Conservation (phyloP, 2,113 vertebrate species). For the Mustelus asterias region DNA sequence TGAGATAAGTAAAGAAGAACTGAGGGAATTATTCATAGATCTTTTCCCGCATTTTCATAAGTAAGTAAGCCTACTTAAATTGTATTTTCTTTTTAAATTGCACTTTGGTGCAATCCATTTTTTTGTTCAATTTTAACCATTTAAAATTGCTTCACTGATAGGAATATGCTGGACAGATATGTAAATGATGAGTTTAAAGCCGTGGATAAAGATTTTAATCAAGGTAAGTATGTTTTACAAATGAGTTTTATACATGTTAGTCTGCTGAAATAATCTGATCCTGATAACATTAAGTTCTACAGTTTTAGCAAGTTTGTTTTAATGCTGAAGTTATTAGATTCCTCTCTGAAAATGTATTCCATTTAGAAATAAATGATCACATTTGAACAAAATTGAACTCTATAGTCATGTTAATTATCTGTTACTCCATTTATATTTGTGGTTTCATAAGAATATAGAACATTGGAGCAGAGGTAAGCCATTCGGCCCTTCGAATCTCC, state of each 20-base stretch:
- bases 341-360: not conserved
- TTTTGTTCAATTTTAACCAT: conserved; percentile 16
- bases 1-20: conserved; percentile 46
- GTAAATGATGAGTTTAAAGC: conserved; percentile 54
- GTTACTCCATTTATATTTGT: not conserved
- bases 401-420: not conserved
- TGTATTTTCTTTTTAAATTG: not conserved
- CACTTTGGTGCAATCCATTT: not conserved
- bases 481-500: not conserved
- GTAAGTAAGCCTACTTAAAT: conserved; percentile 42
- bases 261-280: not conserved
- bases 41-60: conserved; percentile 53
- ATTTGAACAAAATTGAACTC: not conserved
- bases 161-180: conserved; percentile 56
- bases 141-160: conserved; percentile 39
- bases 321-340: not conserved
- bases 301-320: not conserved
- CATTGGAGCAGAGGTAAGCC: not conserved
- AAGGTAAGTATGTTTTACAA: conserved; percentile 44
- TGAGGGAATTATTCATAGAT: conserved; percentile 51
- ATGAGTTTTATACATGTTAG: not conserved
- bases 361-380: not conserved
- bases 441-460: not conserved
- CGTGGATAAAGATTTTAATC: conserved; percentile 45
- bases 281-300: not conserved